These are phyloP conservation scores for Toxotes lorentzi DNA, from an alignment of 2,797 vertebrate species.

Conservation along the genomic window DNA sequence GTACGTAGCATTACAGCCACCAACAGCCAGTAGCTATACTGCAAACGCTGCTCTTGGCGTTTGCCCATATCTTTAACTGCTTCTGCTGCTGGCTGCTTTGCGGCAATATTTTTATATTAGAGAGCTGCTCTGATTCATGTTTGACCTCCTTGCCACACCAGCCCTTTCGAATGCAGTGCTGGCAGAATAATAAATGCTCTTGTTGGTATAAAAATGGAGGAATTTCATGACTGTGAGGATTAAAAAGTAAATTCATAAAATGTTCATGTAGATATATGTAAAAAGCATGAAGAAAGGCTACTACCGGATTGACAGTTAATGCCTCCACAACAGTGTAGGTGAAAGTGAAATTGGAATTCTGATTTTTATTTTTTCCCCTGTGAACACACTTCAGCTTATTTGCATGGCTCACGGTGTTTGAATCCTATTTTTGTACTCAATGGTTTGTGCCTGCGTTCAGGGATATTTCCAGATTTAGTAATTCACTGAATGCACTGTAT, in stretches of 20 bases:
- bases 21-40: constrained; percentile 33
- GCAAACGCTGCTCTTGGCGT: constrained; percentile 48
- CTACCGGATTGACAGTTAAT: constrained; percentile 36
- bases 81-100: constrained; percentile 62
- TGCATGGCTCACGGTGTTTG: constrained; percentile 44
- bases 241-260: constrained; percentile 54
- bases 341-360: constrained; percentile 42
- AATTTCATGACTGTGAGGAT: constrained; percentile 52
- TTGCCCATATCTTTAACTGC: constrained; percentile 64
- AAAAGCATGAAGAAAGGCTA: constrained; percentile 47
- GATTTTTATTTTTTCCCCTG: constrained; percentile 18
- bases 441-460: constrained; percentile 38
- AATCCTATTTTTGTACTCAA: constrained; percentile 50
- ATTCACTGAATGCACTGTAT: constrained; percentile 36
- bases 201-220: constrained; percentile 61
- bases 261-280: constrained; percentile 48
- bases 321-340: constrained; percentile 50
- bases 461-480: constrained; percentile 41
- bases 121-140: constrained; percentile 70
- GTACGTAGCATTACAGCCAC: constrained; percentile 23
- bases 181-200: constrained; percentile 63
- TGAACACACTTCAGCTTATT: constrained; percentile 49
- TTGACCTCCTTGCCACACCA: constrained; percentile 68
- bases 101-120: constrained; percentile 74
- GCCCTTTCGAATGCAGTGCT: constrained; percentile 45